Base-by-base conservation (phyloP, 1,140 invertebrate genomes). In the Araneus ventricosus region DNA sequence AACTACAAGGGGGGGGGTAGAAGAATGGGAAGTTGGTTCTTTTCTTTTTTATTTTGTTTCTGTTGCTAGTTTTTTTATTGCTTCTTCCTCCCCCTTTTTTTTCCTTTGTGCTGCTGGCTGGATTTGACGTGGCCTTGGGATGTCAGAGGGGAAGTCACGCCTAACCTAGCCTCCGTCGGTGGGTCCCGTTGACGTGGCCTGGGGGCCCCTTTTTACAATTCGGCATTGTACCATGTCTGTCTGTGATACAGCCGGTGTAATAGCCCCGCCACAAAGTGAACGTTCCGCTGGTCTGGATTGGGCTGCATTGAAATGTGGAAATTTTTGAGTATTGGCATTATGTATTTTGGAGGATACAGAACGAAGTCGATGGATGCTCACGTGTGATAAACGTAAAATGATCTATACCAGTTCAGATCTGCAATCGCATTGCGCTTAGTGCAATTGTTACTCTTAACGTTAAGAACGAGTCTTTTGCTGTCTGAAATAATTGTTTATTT, bases 111-210 rank as follows among this genome's bases (percentile, higher is more conserved):
- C n/a, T 63, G 59, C 24, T 24, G 59, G 59, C 59, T 8, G 70
- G 27, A 17, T 37, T 79, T 79, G 70, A 79, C 27, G 70, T 79
- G 70, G 70, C 70, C 70, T 79, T 79, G 70, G 27, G n/a, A 30
- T 79, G 70, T 79, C 45, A 52, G 45, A 52, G 45, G 45, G 45
- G 45, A 52, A 52, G 45, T 52, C 70, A 79, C 27, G 70, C 70
- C 70, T 52, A 52, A 52, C 45, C 45, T 27, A 27, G 17, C 27
- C 27, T 79, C 27, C 4, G 27, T 63, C 24, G 24, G 27, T 79
- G 27, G 70, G 70, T 30, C 34, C 70, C 70, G 27, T 52, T 52
- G 45, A 52, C 45, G 45, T 52, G 45, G 45, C 45, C 45, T 52
- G 45, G 45, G 41, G 45, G 45, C 10, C 45, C 6, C 17, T 79